Evolutionary conservation across 2,888 invertebrate species (phyloP).

Genomic region (Dysmachus trigonus): DNA sequence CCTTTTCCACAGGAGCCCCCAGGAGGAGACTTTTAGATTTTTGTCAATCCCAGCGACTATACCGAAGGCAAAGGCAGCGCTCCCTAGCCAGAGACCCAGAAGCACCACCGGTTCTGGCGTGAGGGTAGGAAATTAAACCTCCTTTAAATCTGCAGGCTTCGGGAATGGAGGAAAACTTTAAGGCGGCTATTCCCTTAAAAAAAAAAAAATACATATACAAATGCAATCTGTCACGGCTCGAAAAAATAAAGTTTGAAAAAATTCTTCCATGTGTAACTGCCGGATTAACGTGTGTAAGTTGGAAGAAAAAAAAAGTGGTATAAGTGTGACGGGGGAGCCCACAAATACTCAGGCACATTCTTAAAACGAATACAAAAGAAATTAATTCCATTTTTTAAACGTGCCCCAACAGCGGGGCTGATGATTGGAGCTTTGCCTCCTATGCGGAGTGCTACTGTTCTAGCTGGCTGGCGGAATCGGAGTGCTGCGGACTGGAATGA

Average conservation of each 20-base stretch:
- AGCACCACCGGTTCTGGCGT: not conserved
- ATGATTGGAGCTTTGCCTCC: conserved; percentile 54
- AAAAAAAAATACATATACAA: conserved; percentile 21
- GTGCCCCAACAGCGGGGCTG: conserved; percentile 51
- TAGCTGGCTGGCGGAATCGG: not conserved
- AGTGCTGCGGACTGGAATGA: not conserved
- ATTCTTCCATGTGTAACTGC: conserved; percentile 23
- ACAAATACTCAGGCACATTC: conserved; percentile 51
- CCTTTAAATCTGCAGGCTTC: not conserved
- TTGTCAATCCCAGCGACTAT: not conserved
- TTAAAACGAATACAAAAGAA: conserved; percentile 61
- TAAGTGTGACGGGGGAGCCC: conserved; percentile 20
- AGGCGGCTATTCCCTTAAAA: conserved; percentile 5
- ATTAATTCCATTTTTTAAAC: conserved; percentile 62
- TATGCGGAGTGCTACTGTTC: not conserved
- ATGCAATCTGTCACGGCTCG: conserved; percentile 27
- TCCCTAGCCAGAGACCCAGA: not conserved
- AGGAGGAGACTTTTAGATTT: not conserved
- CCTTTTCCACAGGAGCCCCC: not conserved
- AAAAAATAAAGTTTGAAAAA: not conserved
- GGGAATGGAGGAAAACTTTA: not conserved
- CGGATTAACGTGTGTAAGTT: conserved; percentile 29
- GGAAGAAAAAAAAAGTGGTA: not conserved
- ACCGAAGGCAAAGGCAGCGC: not conserved
- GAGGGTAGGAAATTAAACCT: not conserved